A percentile compares a stretch with the other conserved stretches of the same genome.
Evolutionary conservation across 92 coral and sea anemone species (phyloP).

Genomic region (Scolanthus callimorphus): DNA sequence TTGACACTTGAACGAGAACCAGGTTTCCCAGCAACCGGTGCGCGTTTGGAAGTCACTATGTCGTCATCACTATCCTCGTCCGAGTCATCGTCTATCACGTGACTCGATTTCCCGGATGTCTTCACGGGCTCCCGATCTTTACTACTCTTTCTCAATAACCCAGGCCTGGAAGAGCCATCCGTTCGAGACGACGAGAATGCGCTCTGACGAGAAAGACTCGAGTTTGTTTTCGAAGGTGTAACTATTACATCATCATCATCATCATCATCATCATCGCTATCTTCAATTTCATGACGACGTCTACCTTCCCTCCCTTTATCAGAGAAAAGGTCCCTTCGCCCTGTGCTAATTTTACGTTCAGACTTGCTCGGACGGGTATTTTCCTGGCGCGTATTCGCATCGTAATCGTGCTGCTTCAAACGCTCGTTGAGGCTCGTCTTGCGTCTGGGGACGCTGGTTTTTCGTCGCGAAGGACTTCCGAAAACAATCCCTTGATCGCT

Average conservation of each 20-base stretch:
- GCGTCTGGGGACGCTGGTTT: background rate
- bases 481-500: constrained; percentile 14
- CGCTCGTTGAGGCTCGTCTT: background rate
- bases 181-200: background rate
- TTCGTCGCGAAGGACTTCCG: background rate
- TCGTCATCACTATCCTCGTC: constrained; percentile 48
- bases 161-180: background rate
- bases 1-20: background rate
- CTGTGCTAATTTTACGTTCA: background rate
- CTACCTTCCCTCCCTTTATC: too few species aligned
- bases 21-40: background rate
- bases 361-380: too few species aligned
- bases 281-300: constrained; percentile 52
- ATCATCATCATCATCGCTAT: constrained; percentile 72
- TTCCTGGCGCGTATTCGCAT: background rate
- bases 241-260: constrained; percentile 36
- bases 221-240: background rate
- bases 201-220: background rate
- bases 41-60: constrained; percentile 6
- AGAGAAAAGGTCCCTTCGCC: background rate
- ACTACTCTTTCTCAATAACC: background rate
- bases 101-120: constrained; percentile 1
- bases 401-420: too few species aligned
- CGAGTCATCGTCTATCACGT: constrained; percentile 23
- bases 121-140: constrained; percentile 1